phyloP scores from a whole-genome alignment of 1,140 invertebrate genomes.

The Palaemon carinicauda region DNA sequence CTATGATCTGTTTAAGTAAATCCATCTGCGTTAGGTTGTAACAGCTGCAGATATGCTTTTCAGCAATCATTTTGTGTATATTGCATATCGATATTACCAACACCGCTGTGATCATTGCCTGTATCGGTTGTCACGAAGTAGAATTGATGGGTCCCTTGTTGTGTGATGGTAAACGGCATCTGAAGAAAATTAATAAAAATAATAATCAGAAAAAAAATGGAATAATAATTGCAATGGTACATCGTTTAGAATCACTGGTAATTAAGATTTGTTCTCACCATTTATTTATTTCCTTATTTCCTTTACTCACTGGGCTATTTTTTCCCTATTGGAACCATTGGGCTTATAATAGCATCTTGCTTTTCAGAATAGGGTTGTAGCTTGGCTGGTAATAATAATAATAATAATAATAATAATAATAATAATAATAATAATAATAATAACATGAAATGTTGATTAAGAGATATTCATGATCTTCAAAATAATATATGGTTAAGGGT shows the following conservation, averaged over 20 bases:
- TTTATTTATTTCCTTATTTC: too few species aligned
- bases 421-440: background rate
- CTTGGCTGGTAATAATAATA: background rate
- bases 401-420: background rate
- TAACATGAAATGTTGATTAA: background rate
- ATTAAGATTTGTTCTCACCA: too few species aligned
- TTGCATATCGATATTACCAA: background rate
- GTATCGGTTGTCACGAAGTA: constrained; percentile 7
- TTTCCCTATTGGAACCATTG: too few species aligned
- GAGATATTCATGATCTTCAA: background rate
- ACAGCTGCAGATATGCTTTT: background rate
- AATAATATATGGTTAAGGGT: background rate
- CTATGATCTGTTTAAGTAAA: too few species aligned
- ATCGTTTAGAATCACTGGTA: too few species aligned
- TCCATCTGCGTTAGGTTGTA: too few species aligned
- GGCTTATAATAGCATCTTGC: too few species aligned
- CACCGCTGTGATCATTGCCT: background rate
- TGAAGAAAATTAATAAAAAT: background rate
- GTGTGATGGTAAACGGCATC: background rate
- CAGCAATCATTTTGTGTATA: background rate
- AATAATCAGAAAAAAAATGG: too few species aligned
- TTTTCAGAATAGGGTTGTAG: too few species aligned
- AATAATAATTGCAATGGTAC: too few species aligned
- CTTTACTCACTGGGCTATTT: too few species aligned
- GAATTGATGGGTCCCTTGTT: background rate